phyloP scores from a whole-genome alignment of 2,797 vertebrate genomes.

The Martes flavigula region DNA sequence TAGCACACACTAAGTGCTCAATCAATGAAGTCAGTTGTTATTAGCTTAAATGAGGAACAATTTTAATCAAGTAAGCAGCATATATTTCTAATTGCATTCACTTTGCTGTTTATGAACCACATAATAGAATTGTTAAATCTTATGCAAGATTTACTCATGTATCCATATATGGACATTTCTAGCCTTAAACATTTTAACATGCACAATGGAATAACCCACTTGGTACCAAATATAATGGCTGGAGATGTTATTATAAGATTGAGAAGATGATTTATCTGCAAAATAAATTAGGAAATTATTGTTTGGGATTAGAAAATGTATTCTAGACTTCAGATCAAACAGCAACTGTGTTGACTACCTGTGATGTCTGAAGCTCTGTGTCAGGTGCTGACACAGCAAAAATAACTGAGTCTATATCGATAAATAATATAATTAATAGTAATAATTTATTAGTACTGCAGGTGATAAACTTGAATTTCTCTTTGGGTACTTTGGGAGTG shows the following conservation, averaged over 20 bases:
- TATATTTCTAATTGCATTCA: slow-evolving; percentile 30
- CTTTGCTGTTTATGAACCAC: slow-evolving; percentile 38
- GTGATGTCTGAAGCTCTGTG: not conserved
- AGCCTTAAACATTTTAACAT: not conserved
- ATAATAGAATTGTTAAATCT: slow-evolving; percentile 22
- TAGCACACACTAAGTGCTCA: not conserved
- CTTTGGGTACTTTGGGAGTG: not conserved
- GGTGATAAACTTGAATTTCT: not conserved
- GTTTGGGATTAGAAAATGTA: not conserved
- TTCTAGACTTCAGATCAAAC: not conserved
- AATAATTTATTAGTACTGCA: not conserved
- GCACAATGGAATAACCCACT: not conserved
- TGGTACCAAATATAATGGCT: not conserved
- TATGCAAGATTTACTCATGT: not conserved
- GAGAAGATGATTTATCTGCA: not conserved
- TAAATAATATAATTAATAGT: not conserved
- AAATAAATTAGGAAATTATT: not conserved
- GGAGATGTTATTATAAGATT: not conserved
- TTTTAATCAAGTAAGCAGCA: slow-evolving; percentile 32
- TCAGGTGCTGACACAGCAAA: not conserved
- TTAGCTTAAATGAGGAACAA: not conserved
- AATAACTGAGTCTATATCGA: not conserved
- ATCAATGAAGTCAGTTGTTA: not conserved
- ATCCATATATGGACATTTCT: not conserved
- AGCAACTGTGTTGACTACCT: not conserved